These are phyloP conservation scores for Monomorium pharaonis DNA, from an alignment of 1,140 invertebrate species.

Conservation along the genomic window DNA sequence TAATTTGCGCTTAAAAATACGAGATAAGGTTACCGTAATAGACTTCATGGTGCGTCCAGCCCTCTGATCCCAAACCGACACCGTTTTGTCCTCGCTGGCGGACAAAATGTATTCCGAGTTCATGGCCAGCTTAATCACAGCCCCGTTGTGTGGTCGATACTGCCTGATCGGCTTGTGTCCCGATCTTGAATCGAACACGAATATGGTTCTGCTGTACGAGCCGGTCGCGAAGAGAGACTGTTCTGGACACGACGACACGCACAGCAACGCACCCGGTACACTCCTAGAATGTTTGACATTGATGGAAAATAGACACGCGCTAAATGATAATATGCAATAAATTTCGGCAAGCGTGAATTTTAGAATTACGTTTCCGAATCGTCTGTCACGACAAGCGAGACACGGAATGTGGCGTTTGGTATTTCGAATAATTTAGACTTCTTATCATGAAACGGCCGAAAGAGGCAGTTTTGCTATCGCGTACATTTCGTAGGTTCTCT, in stretches of 20 bases:
- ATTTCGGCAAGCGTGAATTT: constrained; percentile 31
- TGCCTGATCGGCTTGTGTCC: constrained; percentile 61
- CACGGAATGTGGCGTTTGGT: neutral
- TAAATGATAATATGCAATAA: neutral
- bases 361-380: neutral
- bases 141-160: constrained; percentile 76
- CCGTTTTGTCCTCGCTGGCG: constrained; percentile 81
- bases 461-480: constrained; percentile 48
- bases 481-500: constrained; percentile 77
- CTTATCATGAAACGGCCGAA: constrained; percentile 15
- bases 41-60: constrained; percentile 73
- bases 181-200: constrained; percentile 78
- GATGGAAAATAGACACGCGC: neutral
- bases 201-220: constrained; percentile 75
- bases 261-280: constrained; percentile 74
- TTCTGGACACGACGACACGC: constrained; percentile 76
- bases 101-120: constrained; percentile 79
- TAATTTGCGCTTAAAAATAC: neutral
- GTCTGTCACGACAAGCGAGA: neutral
- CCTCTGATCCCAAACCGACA: constrained; percentile 81
- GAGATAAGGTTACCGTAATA: constrained; percentile 68
- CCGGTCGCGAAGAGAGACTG: constrained; percentile 76
- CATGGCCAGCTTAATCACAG: constrained; percentile 79
- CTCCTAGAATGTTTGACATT: constrained; percentile 64
- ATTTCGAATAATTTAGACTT: constrained; percentile 23